These are phyloP conservation scores for Anastrepha obliqua DNA, from an alignment of 1,140 invertebrate species.

Conservation along the genomic window DNA sequence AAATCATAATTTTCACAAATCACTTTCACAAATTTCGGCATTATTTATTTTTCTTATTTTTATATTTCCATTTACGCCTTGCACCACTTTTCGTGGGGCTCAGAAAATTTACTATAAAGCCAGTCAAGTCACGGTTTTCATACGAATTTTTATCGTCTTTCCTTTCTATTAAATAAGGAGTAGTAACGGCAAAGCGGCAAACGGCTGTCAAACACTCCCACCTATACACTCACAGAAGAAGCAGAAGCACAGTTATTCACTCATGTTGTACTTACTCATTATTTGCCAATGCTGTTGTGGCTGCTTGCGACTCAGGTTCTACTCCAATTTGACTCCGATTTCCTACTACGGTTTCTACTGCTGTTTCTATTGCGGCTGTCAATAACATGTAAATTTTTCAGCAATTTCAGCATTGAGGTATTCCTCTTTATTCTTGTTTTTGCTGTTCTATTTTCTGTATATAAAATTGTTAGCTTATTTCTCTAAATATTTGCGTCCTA, in stretches of 20 bases:
- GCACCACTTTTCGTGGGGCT: no score
- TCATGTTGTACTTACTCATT: constrained; percentile 21
- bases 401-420: neutral
- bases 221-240: neutral
- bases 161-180: no score
- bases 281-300: neutral
- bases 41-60: no score
- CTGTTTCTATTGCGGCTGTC: neutral
- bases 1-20: no score
- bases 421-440: neutral
- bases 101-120: no score
- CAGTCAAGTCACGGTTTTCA: no score
- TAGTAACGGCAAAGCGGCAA: neutral
- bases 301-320: neutral
- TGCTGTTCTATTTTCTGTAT: neutral
- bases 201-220: neutral
- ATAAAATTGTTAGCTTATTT: no score
- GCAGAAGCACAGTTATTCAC: neutral
- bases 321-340: constrained; percentile 18
- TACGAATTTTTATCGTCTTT: no score
- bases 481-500: no score
- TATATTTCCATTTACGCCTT: no score
- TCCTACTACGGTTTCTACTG: neutral
- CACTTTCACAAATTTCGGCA: no score
- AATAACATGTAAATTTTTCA: neutral